Percentiles rank a stretch among this genome's conserved stretches.
These are phyloP conservation scores for Nipponia nippon DNA, from an alignment of 2,113 vertebrate species.

Conservation along the genomic window DNA sequence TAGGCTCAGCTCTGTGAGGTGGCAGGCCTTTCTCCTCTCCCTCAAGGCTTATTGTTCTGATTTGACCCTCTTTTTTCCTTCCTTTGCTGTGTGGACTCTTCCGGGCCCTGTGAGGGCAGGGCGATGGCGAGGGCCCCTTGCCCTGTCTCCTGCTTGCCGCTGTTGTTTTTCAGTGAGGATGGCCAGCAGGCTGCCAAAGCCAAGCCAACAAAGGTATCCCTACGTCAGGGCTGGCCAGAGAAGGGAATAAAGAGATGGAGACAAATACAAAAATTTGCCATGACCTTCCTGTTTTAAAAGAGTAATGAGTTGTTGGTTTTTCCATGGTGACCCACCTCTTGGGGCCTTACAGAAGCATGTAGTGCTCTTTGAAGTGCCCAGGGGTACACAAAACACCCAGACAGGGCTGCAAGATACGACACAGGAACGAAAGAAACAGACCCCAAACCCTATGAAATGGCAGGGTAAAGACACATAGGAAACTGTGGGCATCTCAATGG, in stretches of 20 bases:
- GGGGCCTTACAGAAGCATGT: neutral
- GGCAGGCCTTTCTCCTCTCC: accelerated
- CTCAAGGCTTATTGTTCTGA: accelerated
- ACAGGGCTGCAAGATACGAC: accelerated
- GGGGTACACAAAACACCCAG: neutral
- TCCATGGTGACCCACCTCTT: too few relatives aligned
- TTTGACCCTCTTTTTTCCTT: neutral
- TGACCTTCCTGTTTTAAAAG: neutral
- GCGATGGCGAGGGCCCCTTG: accelerated
- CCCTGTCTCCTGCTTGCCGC: neutral
- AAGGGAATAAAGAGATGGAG: neutral
- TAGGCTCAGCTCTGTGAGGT: accelerated
- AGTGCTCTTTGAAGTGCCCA: accelerated
- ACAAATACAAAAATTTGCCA: neutral
- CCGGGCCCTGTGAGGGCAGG: neutral
- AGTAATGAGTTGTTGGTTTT: neutral
- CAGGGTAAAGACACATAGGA: neutral
- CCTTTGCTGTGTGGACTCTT: neutral
- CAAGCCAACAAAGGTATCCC: neutral
- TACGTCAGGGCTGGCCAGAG: neutral
- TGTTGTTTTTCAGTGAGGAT: too few relatives aligned
- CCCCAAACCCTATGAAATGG: neutral
- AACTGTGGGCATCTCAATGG: neutral
- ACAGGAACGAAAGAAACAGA: neutral
- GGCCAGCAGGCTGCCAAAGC: neutral